A percentile compares a stretch with the other conserved stretches of the same genome.
Conservation (phyloP, 2,888 invertebrate genomes). For the Resseliella maxima region DNA sequence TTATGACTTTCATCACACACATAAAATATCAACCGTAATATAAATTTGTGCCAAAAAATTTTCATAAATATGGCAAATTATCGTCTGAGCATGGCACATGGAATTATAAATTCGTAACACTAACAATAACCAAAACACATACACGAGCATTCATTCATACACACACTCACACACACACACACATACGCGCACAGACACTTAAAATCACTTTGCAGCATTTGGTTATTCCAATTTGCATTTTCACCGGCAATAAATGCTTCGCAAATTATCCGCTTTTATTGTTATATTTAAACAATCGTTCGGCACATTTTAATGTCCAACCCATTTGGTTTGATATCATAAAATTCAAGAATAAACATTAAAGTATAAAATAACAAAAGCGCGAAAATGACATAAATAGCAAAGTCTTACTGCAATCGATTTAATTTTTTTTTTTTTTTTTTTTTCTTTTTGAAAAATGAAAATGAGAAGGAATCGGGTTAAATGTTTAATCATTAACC, state of each 20-base stretch:
- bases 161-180: no score
- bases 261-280: constrained; percentile 35
- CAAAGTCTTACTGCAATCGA: background rate
- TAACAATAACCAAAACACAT: no score
- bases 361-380: background rate
- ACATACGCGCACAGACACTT: constrained; percentile 4
- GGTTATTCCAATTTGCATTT: constrained; percentile 25
- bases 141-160: no score
- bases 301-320: background rate
- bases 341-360: background rate
- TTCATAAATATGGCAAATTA: background rate
- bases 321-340: background rate
- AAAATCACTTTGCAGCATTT: background rate
- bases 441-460: no score
- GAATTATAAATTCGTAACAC: background rate
- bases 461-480: background rate
- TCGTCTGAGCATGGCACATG: constrained; percentile 1
- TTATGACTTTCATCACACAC: background rate
- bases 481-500: constrained; percentile 35
- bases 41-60: constrained; percentile 1
- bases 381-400: background rate
- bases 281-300: background rate
- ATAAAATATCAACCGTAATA: constrained; percentile 30
- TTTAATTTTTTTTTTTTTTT: no score
- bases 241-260: constrained; percentile 11